Evolutionary conservation across 2,113 vertebrate species (phyloP).

Genomic region (Candoia aspera): DNA sequence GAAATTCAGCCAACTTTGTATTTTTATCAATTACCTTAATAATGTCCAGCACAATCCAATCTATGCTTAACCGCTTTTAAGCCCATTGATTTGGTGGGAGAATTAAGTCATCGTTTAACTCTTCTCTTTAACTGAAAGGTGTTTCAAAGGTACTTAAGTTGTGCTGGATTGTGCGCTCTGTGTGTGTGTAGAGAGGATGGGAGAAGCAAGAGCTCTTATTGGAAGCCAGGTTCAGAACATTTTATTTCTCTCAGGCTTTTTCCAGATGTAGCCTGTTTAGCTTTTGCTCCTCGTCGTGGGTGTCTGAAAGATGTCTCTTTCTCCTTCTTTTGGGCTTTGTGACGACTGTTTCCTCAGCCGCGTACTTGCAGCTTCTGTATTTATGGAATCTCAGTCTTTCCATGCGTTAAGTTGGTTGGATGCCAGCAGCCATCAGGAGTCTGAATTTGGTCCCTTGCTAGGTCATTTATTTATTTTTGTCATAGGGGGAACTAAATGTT

Average conservation of each 20-base stretch:
- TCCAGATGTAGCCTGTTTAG: constrained; percentile 17
- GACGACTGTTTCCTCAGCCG: constrained; percentile 59
- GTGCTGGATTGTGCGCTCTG: neutral
- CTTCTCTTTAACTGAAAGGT: neutral
- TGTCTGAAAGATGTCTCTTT: constrained; percentile 23
- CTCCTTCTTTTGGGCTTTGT: constrained; percentile 28
- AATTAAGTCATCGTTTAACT: neutral
- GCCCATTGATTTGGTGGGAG: neutral
- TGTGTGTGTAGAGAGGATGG: neutral
- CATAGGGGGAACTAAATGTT: constrained; percentile 48
- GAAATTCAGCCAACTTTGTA: constrained; percentile 52
- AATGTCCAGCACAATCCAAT: constrained; percentile 21
- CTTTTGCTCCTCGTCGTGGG: constrained; percentile 35
- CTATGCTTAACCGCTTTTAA: neutral
- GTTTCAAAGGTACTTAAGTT: neutral
- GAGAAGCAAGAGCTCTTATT: constrained; percentile 32
- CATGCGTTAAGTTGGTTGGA: constrained; percentile 61
- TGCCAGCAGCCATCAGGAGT: constrained; percentile 48
- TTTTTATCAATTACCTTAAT: constrained; percentile 46
- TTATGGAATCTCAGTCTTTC: constrained; percentile 53
- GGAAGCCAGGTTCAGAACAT: constrained; percentile 38
- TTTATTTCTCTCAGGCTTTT: constrained; percentile 45
- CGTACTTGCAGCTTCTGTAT: constrained; percentile 50
- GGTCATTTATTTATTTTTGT: constrained; percentile 60
- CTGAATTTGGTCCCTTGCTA: constrained; percentile 41